A percentile compares a stretch with the other conserved stretches of the same genome.
Conservation (phyloP, 2,888 invertebrate genomes). For the Cerceris ruficornis region DNA sequence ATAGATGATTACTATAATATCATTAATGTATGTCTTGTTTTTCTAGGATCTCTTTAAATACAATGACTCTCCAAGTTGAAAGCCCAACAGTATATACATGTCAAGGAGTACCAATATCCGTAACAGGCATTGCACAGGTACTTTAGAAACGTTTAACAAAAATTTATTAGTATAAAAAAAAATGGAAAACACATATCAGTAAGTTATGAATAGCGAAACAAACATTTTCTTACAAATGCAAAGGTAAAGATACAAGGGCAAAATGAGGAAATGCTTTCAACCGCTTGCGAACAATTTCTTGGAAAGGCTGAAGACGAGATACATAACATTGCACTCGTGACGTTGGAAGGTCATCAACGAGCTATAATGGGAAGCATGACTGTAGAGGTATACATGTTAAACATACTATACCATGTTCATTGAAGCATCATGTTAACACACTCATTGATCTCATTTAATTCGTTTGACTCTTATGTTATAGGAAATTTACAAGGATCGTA, state of each 20-base stretch:
- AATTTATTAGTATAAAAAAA: slow-evolving; percentile 7
- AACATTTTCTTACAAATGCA: slow-evolving; percentile 20
- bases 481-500: slow-evolving; percentile 97
- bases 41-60: slow-evolving; percentile 95
- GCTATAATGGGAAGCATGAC: slow-evolving; percentile 99
- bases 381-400: slow-evolving; percentile 85
- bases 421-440: background rate
- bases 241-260: slow-evolving; percentile 94
- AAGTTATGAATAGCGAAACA: background rate
- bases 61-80: slow-evolving; percentile 98
- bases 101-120: slow-evolving; percentile 98
- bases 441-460: slow-evolving; percentile 16
- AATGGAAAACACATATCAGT: background rate
- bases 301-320: slow-evolving; percentile 94
- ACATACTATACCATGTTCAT: background rate
- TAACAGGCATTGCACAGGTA: slow-evolving; percentile 98
- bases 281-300: slow-evolving; percentile 96
- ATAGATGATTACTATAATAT: too few species aligned
- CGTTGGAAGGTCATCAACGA: slow-evolving; percentile 95
- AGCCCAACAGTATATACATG: slow-evolving; percentile 98
- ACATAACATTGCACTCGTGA: slow-evolving; percentile 94
- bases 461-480: slow-evolving; percentile 63
- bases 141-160: slow-evolving; percentile 36
- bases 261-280: slow-evolving; percentile 93
- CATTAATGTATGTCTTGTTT: background rate